Conservation (phyloP, 64 coral and sea anemone genomes). For the Astreopora myriophthalma region DNA sequence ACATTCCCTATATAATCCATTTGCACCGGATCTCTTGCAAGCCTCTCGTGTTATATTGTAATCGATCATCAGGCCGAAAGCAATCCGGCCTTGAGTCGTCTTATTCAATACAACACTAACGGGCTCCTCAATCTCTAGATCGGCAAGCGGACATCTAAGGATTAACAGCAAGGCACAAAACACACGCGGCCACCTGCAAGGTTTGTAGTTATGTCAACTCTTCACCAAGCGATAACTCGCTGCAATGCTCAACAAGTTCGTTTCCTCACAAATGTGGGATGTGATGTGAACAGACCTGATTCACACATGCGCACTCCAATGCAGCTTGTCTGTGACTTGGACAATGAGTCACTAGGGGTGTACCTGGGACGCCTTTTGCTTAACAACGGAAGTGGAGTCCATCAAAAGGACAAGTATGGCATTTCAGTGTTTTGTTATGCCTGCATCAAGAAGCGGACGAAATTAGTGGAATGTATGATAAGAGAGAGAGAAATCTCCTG, state of each 20-base stretch:
- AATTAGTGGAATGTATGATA: slow-evolving; percentile 26
- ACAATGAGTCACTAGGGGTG: slow-evolving; percentile 5
- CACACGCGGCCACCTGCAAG: neutral
- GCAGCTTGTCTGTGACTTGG: slow-evolving; percentile 37
- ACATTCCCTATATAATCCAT: neutral
- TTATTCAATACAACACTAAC: no score
- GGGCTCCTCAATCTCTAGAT: no score
- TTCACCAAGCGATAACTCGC: slow-evolving; percentile 57
- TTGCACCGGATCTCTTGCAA: neutral
- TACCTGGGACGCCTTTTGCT: slow-evolving; percentile 45
- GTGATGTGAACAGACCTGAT: slow-evolving; percentile 55
- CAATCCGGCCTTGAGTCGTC: no score
- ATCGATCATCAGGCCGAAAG: no score
- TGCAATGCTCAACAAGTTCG: slow-evolving; percentile 17
- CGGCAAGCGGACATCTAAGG: neutral
- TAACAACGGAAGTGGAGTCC: neutral
- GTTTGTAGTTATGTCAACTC: neutral
- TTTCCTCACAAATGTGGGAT: slow-evolving; percentile 25
- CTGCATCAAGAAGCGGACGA: slow-evolving; percentile 11
- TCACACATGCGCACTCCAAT: slow-evolving; percentile 49
- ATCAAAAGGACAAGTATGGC: slow-evolving; percentile 9
- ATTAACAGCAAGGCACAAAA: neutral
- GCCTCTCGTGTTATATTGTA: neutral
- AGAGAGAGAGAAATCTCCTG: slow-evolving; percentile 35
- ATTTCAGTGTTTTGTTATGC: slow-evolving; percentile 44